Base-by-base conservation (phyloP, 2,888 invertebrate species). In the Mimumesa dahlbomi region DNA sequence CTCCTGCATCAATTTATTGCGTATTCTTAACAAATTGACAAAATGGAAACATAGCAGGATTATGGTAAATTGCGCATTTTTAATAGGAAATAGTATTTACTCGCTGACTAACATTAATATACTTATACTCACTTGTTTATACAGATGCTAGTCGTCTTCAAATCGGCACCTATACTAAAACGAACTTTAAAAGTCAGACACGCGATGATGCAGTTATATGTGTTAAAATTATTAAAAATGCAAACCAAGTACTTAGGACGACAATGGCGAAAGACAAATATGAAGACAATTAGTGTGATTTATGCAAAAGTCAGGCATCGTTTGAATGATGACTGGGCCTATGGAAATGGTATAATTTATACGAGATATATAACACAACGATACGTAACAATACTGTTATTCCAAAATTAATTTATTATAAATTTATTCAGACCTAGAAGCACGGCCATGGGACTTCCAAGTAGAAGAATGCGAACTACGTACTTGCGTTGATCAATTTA, bases 11-110 rank as follows among this genome's bases (percentile, higher is more conserved):
- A 99, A 99, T 91, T 91, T 99, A 53, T 90, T 99, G 72, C 93
- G 99, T 81, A 97, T 99, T 81, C 92, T 99, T 57, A 99, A 99
- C 90, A 99, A 99, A 91, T 91, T 99, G 63, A 99, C 98, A 40
- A 99, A 99, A 90, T 98, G 99, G 97, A 99, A 99, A 89, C 98
- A 99, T 90, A 98, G 99, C n/a, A 93, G 99, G 75, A 97, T 97
- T 70, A 97, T 97, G 97, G 92, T 92, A 87, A 84, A 65, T 38
- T 22, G 7, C 16, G n/a, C n/a, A n/a, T n/a, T n/a, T n/a, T n/a
- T n/a, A n/a, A n/a, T n/a, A n/a, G n/a, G n/a, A n/a, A n/a, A n/a
- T n/a, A n/a, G n/a, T n/a, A n/a, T n/a, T n/a, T n/a, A n/a, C n/a
- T n/a, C n/a, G n/a, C n/a, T n/a, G n/a, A n/a, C n/a, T n/a, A n/a